Base-by-base conservation (phyloP, 2,888 invertebrate species). In the Muschampia plurimacula region DNA sequence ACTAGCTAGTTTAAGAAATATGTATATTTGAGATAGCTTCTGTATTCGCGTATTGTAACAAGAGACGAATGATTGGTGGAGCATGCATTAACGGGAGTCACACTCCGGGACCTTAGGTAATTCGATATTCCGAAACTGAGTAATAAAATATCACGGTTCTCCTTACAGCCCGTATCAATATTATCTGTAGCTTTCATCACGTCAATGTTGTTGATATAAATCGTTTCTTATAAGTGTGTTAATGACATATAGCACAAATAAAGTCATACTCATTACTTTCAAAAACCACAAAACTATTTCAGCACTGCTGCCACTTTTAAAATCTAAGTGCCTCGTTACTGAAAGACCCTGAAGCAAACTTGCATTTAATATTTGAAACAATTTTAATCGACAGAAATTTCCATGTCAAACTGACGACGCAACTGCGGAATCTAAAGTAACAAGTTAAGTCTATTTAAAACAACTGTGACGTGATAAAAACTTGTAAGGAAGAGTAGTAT, bases 31-130 rank as follows among this genome's bases (percentile, higher is more conserved):
- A 76, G 64, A 79, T 75, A 69, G 74, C 74, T 73, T 72, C 71
- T 75, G 74, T 75, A 74, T 72, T 80, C 78, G 55, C 55, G 90
- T 32, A 32, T 32, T 32, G 32, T 90, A 91, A 90, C 82, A 80
- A 81, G 87, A 90, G 86, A 86, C 86, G 82, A 80, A 84, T 88
- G 86, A 86, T 86, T 87, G 86, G 83, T 89, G 88, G 81, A 89
- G 84, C 91, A 87, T 89, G 86, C 82, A 84, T 81, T 90, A 91
- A 91, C 93, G 90, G 91, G 85, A 89, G 89, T 89, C 86, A 86
- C 88, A 89, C 86, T 86, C 83, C 84, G 84, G 85, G 84, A 89
- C 88, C 89, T 89, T 79, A 84, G 80, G 92, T 84, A 83, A 93
- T 85, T 84, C 82, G 89, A 92, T 91, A 90, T 81, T 81, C 79